Evolutionary conservation across 2,888 invertebrate species (phyloP), one percentile per base, ranked within the genome.

Genomic region (Actias luna): DNA sequence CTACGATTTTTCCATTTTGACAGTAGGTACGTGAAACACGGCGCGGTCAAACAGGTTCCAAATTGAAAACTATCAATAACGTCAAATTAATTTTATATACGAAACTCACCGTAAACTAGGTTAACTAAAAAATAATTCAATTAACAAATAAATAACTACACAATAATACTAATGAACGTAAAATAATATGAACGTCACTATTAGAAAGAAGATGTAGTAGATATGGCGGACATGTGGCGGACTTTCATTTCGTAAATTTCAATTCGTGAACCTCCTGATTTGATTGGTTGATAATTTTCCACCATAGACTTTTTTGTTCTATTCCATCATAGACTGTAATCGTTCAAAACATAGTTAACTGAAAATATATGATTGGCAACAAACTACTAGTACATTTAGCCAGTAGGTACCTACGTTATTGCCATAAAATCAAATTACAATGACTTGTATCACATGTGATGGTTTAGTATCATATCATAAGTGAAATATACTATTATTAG

Each of bases 211-310:
- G 85, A 85, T 88, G 85, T 85, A 85, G 82, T 83, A 89, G 87
- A 80, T 88, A 88, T 91, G 89, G 89, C 89, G 89, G 89, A 91
- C 90, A 89, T 91, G 89, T 89, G 88, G 88, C 86, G 87, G 83
- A 87, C 89, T 89, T 89, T 88, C 88, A 85, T 87, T 78, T 79
- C 76, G 68, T 63, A 63, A 63, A 63, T 63, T 80, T 80, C 78
- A 77, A 82, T 84, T 84, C 79, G 73, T 78, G 79, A 78, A 76
- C 77, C 77, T 75, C 75, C 74, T 73, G 73, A 76, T 80, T 76
- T 79, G 75, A 76, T 77, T 76, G 75, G 73, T 75, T 76, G 68
- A 72, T 71, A 62, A 76, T 76, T 70, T 67, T 63, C 27, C 42
- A 65, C 75, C 76, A 76, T 72, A 76, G 73, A 76, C 63, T 64